These are phyloP conservation scores for Oreohelix idahoensis DNA, from an alignment of 1,140 invertebrate species.

Conservation along the genomic window DNA sequence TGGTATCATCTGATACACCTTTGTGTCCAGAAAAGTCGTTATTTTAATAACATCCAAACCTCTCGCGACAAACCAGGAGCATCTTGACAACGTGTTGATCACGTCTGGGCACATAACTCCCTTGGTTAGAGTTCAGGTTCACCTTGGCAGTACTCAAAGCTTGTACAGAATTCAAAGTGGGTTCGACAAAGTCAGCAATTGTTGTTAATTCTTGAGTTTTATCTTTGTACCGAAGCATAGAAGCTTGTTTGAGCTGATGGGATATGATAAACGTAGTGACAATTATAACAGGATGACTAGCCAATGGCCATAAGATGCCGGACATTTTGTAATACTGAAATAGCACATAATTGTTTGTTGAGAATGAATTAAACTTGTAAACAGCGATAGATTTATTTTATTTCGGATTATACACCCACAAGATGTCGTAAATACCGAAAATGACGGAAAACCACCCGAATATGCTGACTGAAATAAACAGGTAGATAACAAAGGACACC, in stretches of 20 bases:
- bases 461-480: background rate
- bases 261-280: background rate
- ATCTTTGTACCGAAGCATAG: background rate
- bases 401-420: background rate
- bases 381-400: conserved; percentile 12
- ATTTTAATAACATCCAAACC: too few species aligned
- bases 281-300: background rate
- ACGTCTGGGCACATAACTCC: background rate
- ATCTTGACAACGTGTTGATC: conserved; percentile 19
- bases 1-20: too few species aligned
- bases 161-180: too few species aligned
- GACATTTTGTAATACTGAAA: conserved; percentile 19
- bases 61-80: too few species aligned
- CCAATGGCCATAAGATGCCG: conserved; percentile 11
- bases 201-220: background rate
- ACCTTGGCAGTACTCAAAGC: too few species aligned
- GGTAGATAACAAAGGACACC: background rate
- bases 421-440: conserved; percentile 24
- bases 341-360: background rate
- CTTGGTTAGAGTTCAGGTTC: background rate
- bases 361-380: background rate
- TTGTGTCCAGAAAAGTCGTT: too few species aligned
- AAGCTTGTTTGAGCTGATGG: background rate
- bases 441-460: conserved; percentile 22
- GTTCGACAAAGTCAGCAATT: too few species aligned